Base-by-base conservation (phyloP, 2,888 invertebrate genomes). In the Autographa gamma region DNA sequence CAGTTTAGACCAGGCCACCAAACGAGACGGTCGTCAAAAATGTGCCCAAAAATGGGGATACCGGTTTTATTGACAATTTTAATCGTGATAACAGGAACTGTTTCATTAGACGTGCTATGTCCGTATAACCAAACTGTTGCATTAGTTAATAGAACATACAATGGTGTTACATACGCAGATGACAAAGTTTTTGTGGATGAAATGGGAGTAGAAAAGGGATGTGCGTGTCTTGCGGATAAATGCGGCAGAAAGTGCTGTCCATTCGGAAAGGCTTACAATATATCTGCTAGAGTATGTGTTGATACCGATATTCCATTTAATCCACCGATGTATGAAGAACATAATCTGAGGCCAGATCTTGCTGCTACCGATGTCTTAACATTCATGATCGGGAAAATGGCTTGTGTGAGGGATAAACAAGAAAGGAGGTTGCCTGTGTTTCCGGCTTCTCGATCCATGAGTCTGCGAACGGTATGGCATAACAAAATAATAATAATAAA, bases 231-330 rank as follows among this genome's bases (percentile, higher is more conserved):
- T 2, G 90, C 90, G 41, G 80, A 86, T 38, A 77, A 56, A 2
- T 94, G 93, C 69, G 59, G 91, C 0, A 72, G 85, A 0, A 94
- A 94, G 71, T 94, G 94, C 43, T 94, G 94, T 64, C 91, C 91
- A 0, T 73, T 83, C 0, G 93, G 93, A 0, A 77, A 74, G 11
- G 90, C 79, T 0, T 91, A 89, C 62, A 56, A 71, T 9, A 0
- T 0, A 13, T 19, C 25, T 6, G 0, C 8, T 0, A 59, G 2
- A 52, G 11, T 0, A 2, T 83, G 82, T 67, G 11, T 72, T 5
- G n/a, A 67, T 31, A 14, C 32, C 3, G 1, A 38, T 1, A n/a
- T 11, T 0, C 19, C 18, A 16, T 72, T 93, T n/a, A 77, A 89
- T 11, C 89, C 90, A 0, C 87, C 89, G 0, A 80, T 94, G 5